Evolutionary conservation across 2,888 invertebrate genomes (phyloP).

Genomic region (Cheilosia soror): DNA sequence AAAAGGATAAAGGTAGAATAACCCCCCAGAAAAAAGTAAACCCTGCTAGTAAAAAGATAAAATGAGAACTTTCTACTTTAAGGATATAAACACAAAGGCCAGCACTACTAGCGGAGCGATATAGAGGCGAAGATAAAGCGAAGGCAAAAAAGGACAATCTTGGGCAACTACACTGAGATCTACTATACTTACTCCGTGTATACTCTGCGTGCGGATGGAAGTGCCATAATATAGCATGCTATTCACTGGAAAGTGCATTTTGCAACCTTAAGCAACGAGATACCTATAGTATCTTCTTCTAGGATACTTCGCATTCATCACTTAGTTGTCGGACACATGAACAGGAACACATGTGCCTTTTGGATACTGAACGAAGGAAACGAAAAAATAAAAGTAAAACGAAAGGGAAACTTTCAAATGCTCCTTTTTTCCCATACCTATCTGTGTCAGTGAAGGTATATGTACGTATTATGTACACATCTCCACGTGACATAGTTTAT

Average conservation of each 20-base stretch:
- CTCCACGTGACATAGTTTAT: constrained; percentile 66
- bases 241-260: constrained; percentile 62
- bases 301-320: constrained; percentile 65
- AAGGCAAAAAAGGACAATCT: constrained; percentile 54
- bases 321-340: constrained; percentile 59
- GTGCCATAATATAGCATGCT: constrained; percentile 55
- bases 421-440: constrained; percentile 20
- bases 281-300: constrained; percentile 41
- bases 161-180: constrained; percentile 7
- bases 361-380: neutral
- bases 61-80: constrained; percentile 64
- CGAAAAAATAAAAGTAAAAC: constrained; percentile 9
- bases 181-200: constrained; percentile 13
- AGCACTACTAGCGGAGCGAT: constrained; percentile 3
- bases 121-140: neutral
- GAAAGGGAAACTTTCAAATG: constrained; percentile 62
- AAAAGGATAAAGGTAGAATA: neutral
- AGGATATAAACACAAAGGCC: constrained; percentile 55
- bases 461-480: constrained; percentile 19
- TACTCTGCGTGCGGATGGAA: constrained; percentile 46
- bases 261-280: constrained; percentile 58
- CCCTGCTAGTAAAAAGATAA: constrained; percentile 60
- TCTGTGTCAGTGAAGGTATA: constrained; percentile 40
- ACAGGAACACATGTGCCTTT: constrained; percentile 43
- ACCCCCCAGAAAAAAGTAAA: constrained; percentile 47